phyloP scores from a whole-genome alignment of 2,113 vertebrate genomes.

The Anguilla japonica region DNA sequence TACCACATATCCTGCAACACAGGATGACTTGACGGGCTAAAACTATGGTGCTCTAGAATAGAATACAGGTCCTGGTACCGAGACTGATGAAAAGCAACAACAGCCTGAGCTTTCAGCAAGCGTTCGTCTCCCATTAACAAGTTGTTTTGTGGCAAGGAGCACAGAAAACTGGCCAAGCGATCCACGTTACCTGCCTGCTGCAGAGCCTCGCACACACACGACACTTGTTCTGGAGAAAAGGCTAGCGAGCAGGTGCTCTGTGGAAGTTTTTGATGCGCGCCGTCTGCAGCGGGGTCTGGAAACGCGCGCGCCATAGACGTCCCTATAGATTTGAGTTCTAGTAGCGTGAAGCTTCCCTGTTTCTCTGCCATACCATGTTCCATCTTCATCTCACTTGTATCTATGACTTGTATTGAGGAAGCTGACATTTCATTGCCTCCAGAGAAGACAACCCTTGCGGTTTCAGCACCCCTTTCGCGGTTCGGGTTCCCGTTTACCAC shows the following conservation, averaged over 20 bases:
- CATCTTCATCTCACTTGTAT: slow-evolving; percentile 89
- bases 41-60: slow-evolving; percentile 96
- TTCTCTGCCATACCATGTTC: slow-evolving; percentile 87
- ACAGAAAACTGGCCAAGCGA: slow-evolving; percentile 93
- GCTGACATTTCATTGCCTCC: slow-evolving; percentile 90
- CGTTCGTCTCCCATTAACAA: slow-evolving; percentile 97
- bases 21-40: slow-evolving; percentile 90
- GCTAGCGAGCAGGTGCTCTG: slow-evolving; percentile 82
- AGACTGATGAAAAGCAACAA: slow-evolving; percentile 97
- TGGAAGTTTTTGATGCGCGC: slow-evolving; percentile 83
- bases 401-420: slow-evolving; percentile 85
- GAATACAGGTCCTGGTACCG: slow-evolving; percentile 95
- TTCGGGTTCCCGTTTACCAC: slow-evolving; percentile 95
- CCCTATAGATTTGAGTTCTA: slow-evolving; percentile 74
- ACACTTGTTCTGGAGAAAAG: slow-evolving; percentile 97
- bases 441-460: slow-evolving; percentile 82
- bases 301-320: slow-evolving; percentile 82
- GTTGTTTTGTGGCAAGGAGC: slow-evolving; percentile 93
- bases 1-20: slow-evolving; percentile 98
- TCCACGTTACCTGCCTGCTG: slow-evolving; percentile 98
- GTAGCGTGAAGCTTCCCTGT: slow-evolving; percentile 73
- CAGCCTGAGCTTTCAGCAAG: slow-evolving; percentile 94
- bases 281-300: slow-evolving; percentile 61
- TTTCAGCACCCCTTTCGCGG: slow-evolving; percentile 76
- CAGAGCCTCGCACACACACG: slow-evolving; percentile 96